These are phyloP conservation scores for Leptobrachium leishanense DNA, from an alignment of 2,113 vertebrate genomes.

Conservation along the genomic window DNA sequence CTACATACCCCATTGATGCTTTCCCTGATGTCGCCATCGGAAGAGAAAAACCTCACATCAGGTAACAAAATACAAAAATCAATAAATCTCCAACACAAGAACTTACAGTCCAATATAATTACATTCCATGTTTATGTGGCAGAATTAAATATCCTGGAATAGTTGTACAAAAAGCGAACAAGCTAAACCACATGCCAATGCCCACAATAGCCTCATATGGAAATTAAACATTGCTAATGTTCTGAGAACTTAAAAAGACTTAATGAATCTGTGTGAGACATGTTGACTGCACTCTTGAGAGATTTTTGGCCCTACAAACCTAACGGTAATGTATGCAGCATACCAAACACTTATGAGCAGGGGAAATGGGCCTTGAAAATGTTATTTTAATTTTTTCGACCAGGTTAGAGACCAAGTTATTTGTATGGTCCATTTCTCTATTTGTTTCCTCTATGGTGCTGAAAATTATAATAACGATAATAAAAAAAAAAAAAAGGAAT, in stretches of 20 bases:
- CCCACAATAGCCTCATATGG: slow-evolving; percentile 1
- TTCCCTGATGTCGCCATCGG: too few relatives aligned
- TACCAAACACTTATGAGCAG: slow-evolving; percentile 7
- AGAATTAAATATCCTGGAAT: not conserved
- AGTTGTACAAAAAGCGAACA: not conserved
- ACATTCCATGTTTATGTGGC: not conserved
- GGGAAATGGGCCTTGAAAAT: slow-evolving; percentile 29
- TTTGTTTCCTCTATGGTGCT: slow-evolving; percentile 5
- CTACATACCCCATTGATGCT: too few relatives aligned
- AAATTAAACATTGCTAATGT: slow-evolving; percentile 28
- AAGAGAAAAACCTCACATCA: not conserved
- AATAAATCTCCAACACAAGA: not conserved
- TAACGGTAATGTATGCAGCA: slow-evolving; percentile 12
- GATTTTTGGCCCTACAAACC: slow-evolving; percentile 32
- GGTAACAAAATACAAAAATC: not conserved
- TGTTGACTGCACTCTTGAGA: slow-evolving; percentile 22
- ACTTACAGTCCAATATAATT: not conserved
- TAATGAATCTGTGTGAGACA: slow-evolving; percentile 22
- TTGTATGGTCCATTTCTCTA: not conserved
- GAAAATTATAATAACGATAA: not conserved
- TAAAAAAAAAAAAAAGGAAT: slow-evolving; percentile 1
- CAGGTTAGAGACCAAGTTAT: not conserved
- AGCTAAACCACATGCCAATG: slow-evolving; percentile 2
- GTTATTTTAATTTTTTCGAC: slow-evolving; percentile 18
- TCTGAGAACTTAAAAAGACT: slow-evolving; percentile 23